Base-by-base conservation (phyloP, 2,888 invertebrate species). In the Apodemia zela region DNA sequence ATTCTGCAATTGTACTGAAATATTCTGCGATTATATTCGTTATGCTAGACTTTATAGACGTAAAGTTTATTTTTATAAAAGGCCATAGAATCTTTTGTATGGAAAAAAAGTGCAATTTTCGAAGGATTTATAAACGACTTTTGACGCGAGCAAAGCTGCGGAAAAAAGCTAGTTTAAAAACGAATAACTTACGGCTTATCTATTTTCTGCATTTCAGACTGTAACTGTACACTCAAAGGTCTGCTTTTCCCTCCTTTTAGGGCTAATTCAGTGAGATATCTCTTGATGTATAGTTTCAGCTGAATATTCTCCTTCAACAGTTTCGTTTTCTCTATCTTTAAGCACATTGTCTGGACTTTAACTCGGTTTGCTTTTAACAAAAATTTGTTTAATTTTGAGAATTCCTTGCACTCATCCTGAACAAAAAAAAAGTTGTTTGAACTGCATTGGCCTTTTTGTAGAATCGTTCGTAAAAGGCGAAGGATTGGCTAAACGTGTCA, bases 351-450 rank as follows among this genome's bases (percentile, higher is more conserved):
- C 63, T 92, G 91, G 0, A 92, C 87, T 64, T 79, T 84, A 0
- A 83, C 88, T 65, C 87, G 75, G 75, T 91, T 92, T 17, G 84
- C 73, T 81, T 91, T 92, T 5, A 89, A 69, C 93, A 96, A 94
- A 76, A 97, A 96, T 71, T 94, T 94, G 68, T 95, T 94, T 89
- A 96, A 85, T 77, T 94, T 93, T 15, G 87, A 87, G 74, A 93
- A 93, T 60, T 93, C 87, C 59, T 88, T 92, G 68, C 91, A 90
- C 73, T 85, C 89, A 18, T 85, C 78, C 93, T 93, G 68, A 21
- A 38, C 70, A 38, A 59, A 51, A 2, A 62, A 47, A 15, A 29
- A 21, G n/a, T 21, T 59, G 49, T 57, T 33, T 65, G 13, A 3
- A 15, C 13, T 4, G 13, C 15, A 13, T 11, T 35, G 10, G 3